These are phyloP conservation scores for Clepsis dumicolana DNA, from an alignment of 2,888 invertebrate genomes.

Conservation along the genomic window DNA sequence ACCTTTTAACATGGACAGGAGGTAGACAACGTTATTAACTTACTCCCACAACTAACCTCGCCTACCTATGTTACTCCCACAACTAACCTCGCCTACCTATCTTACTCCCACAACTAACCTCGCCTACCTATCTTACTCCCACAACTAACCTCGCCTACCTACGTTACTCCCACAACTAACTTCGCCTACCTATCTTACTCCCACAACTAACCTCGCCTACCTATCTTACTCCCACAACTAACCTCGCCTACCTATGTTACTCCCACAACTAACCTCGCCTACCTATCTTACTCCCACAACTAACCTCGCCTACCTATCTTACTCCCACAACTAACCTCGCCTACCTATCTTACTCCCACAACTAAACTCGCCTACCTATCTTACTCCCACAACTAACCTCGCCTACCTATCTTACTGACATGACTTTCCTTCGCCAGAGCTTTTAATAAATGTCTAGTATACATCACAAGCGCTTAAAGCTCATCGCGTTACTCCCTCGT, in stretches of 20 bases:
- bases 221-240: too few species aligned
- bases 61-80: not conserved
- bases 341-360: too few species aligned
- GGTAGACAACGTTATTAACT: not conserved
- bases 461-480: constrained; percentile 26
- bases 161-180: too few species aligned
- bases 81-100: constrained; percentile 11
- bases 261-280: constrained; percentile 1
- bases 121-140: not conserved
- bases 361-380: not conserved
- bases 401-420: not conserved
- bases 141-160: constrained; percentile 6
- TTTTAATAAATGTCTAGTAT: constrained; percentile 25
- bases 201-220: constrained; percentile 2
- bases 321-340: not conserved
- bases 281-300: too few species aligned
- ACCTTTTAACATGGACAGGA: not conserved
- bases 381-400: not conserved
- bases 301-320: not conserved
- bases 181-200: not conserved
- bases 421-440: constrained; percentile 21
- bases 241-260: not conserved
- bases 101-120: not conserved
- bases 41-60: not conserved
- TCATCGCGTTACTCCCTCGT: not conserved